These are phyloP conservation scores for Menura novaehollandiae DNA, from an alignment of 2,113 vertebrate genomes.

Conservation along the genomic window DNA sequence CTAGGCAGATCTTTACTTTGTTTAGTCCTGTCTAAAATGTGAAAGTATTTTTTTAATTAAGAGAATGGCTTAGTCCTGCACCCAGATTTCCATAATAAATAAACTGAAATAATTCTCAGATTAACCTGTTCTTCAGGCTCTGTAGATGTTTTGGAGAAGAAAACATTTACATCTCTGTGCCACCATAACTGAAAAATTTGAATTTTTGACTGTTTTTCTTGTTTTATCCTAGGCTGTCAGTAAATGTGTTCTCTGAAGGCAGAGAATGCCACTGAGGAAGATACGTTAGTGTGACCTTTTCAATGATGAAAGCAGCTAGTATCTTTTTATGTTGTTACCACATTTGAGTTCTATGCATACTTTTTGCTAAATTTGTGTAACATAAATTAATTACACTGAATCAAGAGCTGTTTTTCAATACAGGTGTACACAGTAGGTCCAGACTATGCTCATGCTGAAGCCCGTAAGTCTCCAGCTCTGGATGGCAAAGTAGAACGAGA, in stretches of 20 bases:
- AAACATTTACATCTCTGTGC: background rate
- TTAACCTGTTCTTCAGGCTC: background rate
- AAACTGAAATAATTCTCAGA: background rate
- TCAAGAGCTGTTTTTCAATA: background rate
- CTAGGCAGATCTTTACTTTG: background rate
- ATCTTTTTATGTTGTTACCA: background rate
- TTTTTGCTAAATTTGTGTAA: background rate
- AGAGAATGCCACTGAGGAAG: background rate
- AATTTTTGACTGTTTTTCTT: background rate
- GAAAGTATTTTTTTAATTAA: background rate
- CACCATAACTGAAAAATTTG: background rate
- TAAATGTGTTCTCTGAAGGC: background rate
- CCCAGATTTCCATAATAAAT: background rate
- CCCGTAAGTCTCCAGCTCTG: slow-evolving; percentile 87
- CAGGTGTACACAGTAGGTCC: slow-evolving; percentile 91
- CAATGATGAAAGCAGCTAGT: background rate
- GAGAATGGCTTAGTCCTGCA: background rate
- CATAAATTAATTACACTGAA: background rate
- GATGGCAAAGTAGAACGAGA: slow-evolving; percentile 90
- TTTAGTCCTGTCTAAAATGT: background rate
- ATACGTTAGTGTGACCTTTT: background rate
- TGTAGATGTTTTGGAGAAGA: background rate
- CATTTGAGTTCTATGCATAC: background rate
- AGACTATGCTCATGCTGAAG: slow-evolving; percentile 90
- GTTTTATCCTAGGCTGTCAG: background rate